phyloP scores from a whole-genome alignment of 2,888 invertebrate species.

The Phytoseiulus persimilis region DNA sequence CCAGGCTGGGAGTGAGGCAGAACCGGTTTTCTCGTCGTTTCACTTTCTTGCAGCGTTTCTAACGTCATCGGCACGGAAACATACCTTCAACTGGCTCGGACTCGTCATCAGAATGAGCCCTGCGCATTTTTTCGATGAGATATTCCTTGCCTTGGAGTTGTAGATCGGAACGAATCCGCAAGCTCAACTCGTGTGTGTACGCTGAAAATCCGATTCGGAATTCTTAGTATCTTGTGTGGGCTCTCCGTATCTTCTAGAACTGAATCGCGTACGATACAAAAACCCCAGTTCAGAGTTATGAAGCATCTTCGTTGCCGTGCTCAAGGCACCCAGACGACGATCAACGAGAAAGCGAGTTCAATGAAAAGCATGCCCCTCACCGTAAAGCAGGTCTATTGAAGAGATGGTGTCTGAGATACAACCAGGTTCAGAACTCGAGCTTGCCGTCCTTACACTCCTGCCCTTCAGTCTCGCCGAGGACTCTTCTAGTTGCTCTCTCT shows the following conservation, averaged over 20 bases:
- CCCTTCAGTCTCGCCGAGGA: not conserved
- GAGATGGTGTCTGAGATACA: not conserved
- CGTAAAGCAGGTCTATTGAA: not conserved
- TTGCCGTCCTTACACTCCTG: not conserved
- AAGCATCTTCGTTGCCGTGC: too few relatives aligned
- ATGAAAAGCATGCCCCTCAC: not conserved
- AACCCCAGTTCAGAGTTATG: too few relatives aligned
- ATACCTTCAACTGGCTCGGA: conserved; percentile 17
- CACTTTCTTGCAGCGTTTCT: too few relatives aligned
- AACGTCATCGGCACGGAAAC: not conserved
- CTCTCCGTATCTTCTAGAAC: too few relatives aligned
- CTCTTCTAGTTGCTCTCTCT: conserved; percentile 14
- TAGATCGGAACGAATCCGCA: not conserved
- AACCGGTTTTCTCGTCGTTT: too few relatives aligned
- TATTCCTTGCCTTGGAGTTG: conserved; percentile 14
- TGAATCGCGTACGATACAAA: too few relatives aligned
- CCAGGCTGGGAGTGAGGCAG: not conserved
- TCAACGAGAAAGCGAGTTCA: too few relatives aligned
- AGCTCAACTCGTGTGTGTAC: not conserved
- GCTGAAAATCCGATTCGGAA: conserved; percentile 13
- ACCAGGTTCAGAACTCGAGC: conserved; percentile 6
- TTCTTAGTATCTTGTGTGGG: not conserved
- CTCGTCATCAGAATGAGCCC: not conserved
- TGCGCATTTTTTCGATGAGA: conserved; percentile 25
- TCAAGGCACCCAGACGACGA: too few relatives aligned